Conservation (phyloP, 2,888 invertebrate genomes). For the Hirtodrosophila alboralis region DNA sequence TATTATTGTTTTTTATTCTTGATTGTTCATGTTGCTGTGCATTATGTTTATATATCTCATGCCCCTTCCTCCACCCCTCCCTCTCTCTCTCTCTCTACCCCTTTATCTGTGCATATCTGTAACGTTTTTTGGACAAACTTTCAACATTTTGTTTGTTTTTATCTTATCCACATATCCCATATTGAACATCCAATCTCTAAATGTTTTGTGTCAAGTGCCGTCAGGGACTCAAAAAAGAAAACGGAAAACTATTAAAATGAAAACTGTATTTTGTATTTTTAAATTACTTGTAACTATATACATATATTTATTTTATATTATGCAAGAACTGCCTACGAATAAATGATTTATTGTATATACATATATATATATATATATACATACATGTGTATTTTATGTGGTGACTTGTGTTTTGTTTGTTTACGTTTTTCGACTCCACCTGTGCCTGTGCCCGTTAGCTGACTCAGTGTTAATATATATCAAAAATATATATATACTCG, state of each 20-base stretch:
- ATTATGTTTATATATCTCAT: conserved; percentile 5
- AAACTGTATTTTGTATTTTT: conserved; percentile 79
- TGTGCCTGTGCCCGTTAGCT: conserved; percentile 17
- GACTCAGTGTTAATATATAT: conserved; percentile 24
- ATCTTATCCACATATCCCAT: conserved; percentile 17
- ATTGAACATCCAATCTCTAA: conserved; percentile 37
- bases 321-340: conserved; percentile 80
- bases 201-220: conserved; percentile 67
- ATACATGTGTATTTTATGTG: conserved; percentile 28
- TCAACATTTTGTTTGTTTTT: conserved; percentile 27
- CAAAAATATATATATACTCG: conserved; percentile 14
- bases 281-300: conserved; percentile 80
- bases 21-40: conserved; percentile 21
- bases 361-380: conserved; percentile 38
- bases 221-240: conserved; percentile 42
- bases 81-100: no score
- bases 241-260: conserved; percentile 66
- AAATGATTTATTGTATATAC: conserved; percentile 80
- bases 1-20: conserved; percentile 42
- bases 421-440: conserved; percentile 14
- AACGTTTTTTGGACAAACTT: conserved; percentile 12
- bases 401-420: conserved; percentile 33
- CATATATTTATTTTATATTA: conserved; percentile 79
- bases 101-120: conserved; percentile 10
- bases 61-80: no score